These are phyloP conservation scores for Dromas ardeola DNA, from an alignment of 2,113 vertebrate genomes.

Conservation along the genomic window DNA sequence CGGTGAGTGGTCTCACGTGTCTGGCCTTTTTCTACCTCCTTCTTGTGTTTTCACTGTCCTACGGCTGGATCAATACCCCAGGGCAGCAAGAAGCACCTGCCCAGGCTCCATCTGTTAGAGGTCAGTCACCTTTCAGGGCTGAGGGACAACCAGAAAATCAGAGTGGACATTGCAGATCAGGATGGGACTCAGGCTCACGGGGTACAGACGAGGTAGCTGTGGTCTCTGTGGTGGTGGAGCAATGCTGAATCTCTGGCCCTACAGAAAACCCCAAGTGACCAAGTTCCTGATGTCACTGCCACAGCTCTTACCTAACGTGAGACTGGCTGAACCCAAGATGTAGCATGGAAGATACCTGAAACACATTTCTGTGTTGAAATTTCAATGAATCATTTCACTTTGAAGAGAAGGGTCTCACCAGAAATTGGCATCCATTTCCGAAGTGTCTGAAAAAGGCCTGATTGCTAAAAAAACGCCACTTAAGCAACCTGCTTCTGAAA, in stretches of 20 bases:
- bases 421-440: not conserved
- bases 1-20: not conserved
- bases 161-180: not conserved
- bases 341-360: not conserved
- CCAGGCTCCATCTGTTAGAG: not conserved
- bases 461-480: not conserved
- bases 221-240: not conserved
- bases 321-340: not conserved
- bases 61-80: not conserved
- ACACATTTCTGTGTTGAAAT: not conserved
- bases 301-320: rapidly evolving
- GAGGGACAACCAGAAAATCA: not conserved
- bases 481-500: not conserved
- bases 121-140: not conserved
- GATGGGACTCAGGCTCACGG: not conserved
- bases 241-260: not conserved
- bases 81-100: not conserved
- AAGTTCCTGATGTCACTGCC: not conserved
- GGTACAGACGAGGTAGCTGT: not conserved
- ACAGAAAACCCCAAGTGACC: not conserved
- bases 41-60: not conserved
- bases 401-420: not conserved
- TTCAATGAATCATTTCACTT: not conserved
- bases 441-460: not conserved
- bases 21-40: not conserved